These are phyloP conservation scores for Merluccius polli DNA, from an alignment of 2,797 vertebrate species.

Conservation along the genomic window DNA sequence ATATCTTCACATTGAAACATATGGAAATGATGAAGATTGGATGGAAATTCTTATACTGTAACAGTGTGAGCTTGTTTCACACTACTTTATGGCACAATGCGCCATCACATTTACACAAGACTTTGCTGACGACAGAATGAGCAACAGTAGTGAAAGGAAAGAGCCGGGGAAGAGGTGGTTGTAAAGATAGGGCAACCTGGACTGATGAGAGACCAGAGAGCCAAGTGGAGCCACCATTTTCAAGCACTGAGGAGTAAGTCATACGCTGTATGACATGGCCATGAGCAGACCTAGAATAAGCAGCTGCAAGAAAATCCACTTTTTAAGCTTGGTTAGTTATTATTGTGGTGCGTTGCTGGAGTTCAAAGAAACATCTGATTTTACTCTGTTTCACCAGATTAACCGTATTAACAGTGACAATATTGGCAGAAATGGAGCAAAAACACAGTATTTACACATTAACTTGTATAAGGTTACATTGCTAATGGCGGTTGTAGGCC, in stretches of 20 bases:
- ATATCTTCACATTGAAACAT: not conserved
- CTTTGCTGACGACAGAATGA: slow-evolving; percentile 52
- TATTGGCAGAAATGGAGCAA: not conserved
- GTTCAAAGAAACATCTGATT: not conserved
- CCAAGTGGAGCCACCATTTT: slow-evolving; percentile 26
- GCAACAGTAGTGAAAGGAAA: slow-evolving; percentile 33
- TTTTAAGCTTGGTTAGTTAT: not conserved
- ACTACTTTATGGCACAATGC: slow-evolving; percentile 41
- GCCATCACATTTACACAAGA: slow-evolving; percentile 39
- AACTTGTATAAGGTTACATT: not conserved
- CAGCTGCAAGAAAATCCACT: no score
- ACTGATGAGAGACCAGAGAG: slow-evolving; percentile 50
- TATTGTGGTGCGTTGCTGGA: not conserved
- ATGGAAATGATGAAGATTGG: not conserved
- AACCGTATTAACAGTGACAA: not conserved
- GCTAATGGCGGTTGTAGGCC: not conserved
- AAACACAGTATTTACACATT: not conserved
- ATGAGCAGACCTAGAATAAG: not conserved
- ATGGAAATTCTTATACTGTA: slow-evolving; percentile 24
- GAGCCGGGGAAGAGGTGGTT: slow-evolving; percentile 50
- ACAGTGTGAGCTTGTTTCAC: slow-evolving; percentile 38
- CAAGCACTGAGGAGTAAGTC: not conserved
- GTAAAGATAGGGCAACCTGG: slow-evolving; percentile 50
- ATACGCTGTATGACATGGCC: not conserved
- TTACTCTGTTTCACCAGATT: not conserved